Base-by-base conservation (phyloP, 2,888 invertebrate genomes). In the Sinelater perroti region DNA sequence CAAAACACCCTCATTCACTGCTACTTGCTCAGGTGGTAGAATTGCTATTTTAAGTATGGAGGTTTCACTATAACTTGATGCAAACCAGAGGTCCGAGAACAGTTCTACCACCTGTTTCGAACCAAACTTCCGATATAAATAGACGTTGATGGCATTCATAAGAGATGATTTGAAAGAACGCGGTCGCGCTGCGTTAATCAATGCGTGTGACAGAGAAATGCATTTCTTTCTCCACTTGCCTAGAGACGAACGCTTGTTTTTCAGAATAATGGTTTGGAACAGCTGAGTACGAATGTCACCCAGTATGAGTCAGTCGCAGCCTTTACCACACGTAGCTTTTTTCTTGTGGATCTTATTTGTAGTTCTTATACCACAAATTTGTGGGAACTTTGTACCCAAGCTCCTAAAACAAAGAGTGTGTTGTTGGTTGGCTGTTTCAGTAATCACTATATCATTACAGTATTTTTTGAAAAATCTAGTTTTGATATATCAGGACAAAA, bases 351-450 rank as follows among this genome's bases (percentile, higher is more conserved):
- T 5, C n/a, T 10, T 1, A 8, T 26, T 24, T 24, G 10, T 30
- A 31, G 2, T 18, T 28, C 1, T 20, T n/a, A 10, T 35, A 35
- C 36, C 33, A 21, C 1, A 6, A 11, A 7, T 33, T n/a, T 3
- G 47, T 10, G 5, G 36, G 8, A 1, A 47, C 5, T 36, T 36
- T 36, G 10, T 36, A 36, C 21, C 59, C 30, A 35, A 35, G 8
- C 35, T 33, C 35, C 14, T 10, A 28, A 52, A 56, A 26, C 40
- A 49, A 7, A 53, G 38, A 36, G 28, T 28, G 18, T 42, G 11
- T 13, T 13, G 13, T 2, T 20, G 35, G 5, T 13, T 20, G 8
- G 3, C 16, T 4, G 14, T 16, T n/a, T 16, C 17, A 24, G 8
- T 26, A 28, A 47, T 47, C 1, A 33, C 2, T 13, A 47, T 26